Evolutionary conservation across 2,797 vertebrate species (phyloP).

Genomic region (Thaleichthys pacificus): DNA sequence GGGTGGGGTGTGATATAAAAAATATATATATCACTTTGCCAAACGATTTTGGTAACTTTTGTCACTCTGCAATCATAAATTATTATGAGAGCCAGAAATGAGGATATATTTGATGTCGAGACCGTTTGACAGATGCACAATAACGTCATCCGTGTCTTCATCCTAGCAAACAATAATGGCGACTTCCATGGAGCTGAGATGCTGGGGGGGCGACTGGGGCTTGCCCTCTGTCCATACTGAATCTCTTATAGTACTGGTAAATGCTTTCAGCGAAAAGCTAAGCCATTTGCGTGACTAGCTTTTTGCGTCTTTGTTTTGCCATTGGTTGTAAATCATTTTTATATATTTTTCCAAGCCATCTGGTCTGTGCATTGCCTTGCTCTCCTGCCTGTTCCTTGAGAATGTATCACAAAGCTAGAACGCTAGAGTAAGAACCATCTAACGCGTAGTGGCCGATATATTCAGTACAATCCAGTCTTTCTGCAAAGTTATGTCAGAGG

Average conservation of each 20-base stretch:
- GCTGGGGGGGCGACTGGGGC: conserved; percentile 94
- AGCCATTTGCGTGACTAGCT: background rate
- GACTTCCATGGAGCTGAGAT: conserved; percentile 89
- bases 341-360: background rate
- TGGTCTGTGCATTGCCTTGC: too few relatives aligned
- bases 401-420: too few relatives aligned
- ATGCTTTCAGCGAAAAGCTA: background rate
- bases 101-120: too few relatives aligned
- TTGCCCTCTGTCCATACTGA: conserved; percentile 92
- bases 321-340: background rate
- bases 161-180: conserved; percentile 77
- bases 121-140: background rate
- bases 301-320: background rate
- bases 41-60: too few relatives aligned
- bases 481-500: background rate
- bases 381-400: too few relatives aligned
- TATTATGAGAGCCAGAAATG: too few relatives aligned
- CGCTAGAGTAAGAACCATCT: too few relatives aligned
- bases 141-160: conserved; percentile 58
- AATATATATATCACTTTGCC: too few relatives aligned
- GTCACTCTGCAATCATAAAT: too few relatives aligned
- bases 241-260: conserved; percentile 89
- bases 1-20: too few relatives aligned
- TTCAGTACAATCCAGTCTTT: too few relatives aligned
- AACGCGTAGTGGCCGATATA: too few relatives aligned